Conservation (phyloP, 2,888 invertebrate species). For the Oegoconia quadripuncta region DNA sequence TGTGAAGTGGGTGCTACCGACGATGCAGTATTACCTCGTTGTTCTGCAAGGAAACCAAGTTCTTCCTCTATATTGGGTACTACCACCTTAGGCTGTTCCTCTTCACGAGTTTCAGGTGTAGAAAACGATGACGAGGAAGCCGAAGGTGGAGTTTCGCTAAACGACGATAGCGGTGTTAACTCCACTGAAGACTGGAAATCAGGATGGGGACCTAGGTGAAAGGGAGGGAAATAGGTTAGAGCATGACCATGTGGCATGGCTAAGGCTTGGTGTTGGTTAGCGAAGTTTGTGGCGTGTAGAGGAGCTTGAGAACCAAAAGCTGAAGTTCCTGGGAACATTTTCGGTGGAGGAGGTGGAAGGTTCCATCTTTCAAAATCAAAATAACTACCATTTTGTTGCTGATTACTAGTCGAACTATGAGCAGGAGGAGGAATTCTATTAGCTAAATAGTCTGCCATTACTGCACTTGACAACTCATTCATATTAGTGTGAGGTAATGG, state of each 20-base stretch:
- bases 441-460: slow-evolving; percentile 76
- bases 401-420: slow-evolving; percentile 80
- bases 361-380: slow-evolving; percentile 92
- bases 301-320: slow-evolving; percentile 79
- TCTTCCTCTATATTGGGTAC: slow-evolving; percentile 94
- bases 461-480: slow-evolving; percentile 76
- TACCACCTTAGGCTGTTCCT: slow-evolving; percentile 89
- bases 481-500: slow-evolving; percentile 61
- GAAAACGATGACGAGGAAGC: slow-evolving; percentile 78
- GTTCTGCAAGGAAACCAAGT: slow-evolving; percentile 87
- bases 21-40: slow-evolving; percentile 72
- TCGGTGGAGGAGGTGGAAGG: slow-evolving; percentile 82
- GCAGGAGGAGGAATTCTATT: slow-evolving; percentile 86
- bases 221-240: slow-evolving; percentile 88
- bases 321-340: slow-evolving; percentile 82
- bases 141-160: slow-evolving; percentile 79
- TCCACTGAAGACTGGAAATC: slow-evolving; percentile 83
- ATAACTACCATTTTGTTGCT: slow-evolving; percentile 84
- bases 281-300: slow-evolving; percentile 74
- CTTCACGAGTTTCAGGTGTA: slow-evolving; percentile 79
- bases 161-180: slow-evolving; percentile 79
- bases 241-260: slow-evolving; percentile 85
- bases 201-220: slow-evolving; percentile 84
- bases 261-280: slow-evolving; percentile 82
- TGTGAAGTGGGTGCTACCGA: slow-evolving; percentile 75